Conservation (phyloP, 2,797 vertebrate genomes). For the Poliocrania exsul region DNA sequence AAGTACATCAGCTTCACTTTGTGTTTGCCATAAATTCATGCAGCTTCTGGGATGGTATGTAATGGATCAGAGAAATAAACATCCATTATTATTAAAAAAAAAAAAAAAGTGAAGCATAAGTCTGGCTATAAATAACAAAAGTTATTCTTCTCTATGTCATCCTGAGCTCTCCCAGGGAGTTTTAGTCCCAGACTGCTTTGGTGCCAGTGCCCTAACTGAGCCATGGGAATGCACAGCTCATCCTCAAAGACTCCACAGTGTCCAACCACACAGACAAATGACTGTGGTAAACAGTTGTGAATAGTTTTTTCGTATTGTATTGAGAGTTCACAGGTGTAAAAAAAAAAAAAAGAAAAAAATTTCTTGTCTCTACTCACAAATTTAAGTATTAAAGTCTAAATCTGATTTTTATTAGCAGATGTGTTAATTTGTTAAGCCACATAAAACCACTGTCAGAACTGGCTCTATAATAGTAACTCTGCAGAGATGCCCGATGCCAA, state of each 20-base stretch:
- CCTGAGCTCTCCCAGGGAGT: not conserved
- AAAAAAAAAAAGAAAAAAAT: not conserved
- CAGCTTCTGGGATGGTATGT: not conserved
- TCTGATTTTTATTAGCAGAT: not conserved
- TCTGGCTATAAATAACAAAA: not conserved
- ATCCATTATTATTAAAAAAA: not conserved
- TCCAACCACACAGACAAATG: rapidly evolving
- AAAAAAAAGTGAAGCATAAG: not conserved
- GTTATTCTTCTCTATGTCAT: not conserved
- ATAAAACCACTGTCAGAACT: not conserved
- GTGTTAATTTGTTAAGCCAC: not conserved
- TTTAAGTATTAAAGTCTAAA: not conserved
- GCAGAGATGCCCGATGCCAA: not conserved
- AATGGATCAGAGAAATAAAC: not conserved
- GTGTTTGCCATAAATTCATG: not conserved
- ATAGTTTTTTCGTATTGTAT: not conserved
- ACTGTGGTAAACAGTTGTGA: not conserved
- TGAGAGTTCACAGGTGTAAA: not conserved
- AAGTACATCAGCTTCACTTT: not conserved
- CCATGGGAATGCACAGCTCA: not conserved
- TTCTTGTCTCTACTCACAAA: not conserved
- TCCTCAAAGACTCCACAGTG: rapidly evolving
- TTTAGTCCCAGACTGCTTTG: not conserved
- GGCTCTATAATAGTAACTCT: not conserved
- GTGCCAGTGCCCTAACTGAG: too few relatives aligned